phyloP scores from a whole-genome alignment of 2,797 vertebrate genomes.

The Chloroceryle amazona region DNA sequence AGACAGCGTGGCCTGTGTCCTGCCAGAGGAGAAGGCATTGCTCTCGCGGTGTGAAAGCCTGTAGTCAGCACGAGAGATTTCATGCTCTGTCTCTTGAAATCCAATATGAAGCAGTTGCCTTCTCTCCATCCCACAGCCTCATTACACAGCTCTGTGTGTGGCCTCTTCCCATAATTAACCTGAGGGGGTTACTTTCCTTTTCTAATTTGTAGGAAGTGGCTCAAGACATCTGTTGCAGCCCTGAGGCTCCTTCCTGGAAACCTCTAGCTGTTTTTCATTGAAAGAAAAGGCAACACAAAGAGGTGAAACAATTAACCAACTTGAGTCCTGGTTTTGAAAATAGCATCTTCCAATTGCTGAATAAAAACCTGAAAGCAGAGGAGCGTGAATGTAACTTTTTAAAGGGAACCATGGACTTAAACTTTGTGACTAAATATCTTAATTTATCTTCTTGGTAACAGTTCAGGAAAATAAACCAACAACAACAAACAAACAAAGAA shows the following conservation, averaged over 20 bases:
- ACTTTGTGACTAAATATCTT: not conserved
- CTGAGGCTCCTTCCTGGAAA: constrained; percentile 65
- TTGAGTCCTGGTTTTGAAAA: not conserved
- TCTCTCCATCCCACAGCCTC: constrained; percentile 45
- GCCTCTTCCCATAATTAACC: constrained; percentile 78
- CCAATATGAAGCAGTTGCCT: constrained; percentile 70
- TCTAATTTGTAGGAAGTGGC: constrained; percentile 81
- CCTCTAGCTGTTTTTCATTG: constrained; percentile 18
- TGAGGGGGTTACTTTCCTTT: constrained; percentile 78
- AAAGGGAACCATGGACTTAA: not conserved
- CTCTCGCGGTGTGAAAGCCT: constrained; percentile 15
- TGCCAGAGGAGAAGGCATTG: not conserved
- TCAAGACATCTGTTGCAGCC: constrained; percentile 78
- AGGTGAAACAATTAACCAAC: constrained; percentile 11
- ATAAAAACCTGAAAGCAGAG: not conserved
- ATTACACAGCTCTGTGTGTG: constrained; percentile 73
- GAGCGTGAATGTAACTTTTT: not conserved
- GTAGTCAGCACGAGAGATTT: constrained; percentile 64
- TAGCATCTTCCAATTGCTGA: constrained; percentile 24
- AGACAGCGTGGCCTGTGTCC: not conserved
- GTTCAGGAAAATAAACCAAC: not conserved
- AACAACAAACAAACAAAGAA: no score
- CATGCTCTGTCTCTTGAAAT: constrained; percentile 72
- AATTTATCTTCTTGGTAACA: not conserved
- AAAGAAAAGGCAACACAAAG: constrained; percentile 48